These are phyloP conservation scores for Stenurella melanura DNA, from an alignment of 2,888 invertebrate genomes.

Conservation along the genomic window DNA sequence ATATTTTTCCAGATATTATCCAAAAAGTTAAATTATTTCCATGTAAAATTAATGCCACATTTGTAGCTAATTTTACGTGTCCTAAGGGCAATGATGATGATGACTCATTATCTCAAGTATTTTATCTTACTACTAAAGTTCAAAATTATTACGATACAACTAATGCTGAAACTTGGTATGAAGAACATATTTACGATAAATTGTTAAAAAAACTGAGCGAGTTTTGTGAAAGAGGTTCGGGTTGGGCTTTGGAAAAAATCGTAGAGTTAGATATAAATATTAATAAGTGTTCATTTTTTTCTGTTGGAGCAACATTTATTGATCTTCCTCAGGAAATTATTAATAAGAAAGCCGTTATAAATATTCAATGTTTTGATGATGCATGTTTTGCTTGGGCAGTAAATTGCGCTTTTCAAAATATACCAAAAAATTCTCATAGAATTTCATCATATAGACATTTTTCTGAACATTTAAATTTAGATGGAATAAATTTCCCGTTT, in stretches of 20 bases:
- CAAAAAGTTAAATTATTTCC: conserved; percentile 12
- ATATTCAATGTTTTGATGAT: conserved; percentile 1
- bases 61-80: background rate
- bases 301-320: background rate
- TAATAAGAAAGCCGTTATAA: background rate
- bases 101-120: background rate
- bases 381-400: background rate
- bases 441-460: conserved; percentile 9
- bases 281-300: background rate
- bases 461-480: background rate
- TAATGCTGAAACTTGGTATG: background rate
- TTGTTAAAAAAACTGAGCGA: background rate
- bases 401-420: background rate
- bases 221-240: background rate
- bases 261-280: background rate
- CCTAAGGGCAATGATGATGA: conserved; percentile 12
- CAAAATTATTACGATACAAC: background rate
- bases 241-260: background rate
- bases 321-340: background rate
- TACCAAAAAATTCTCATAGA: background rate
- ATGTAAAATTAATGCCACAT: background rate
- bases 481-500: background rate
- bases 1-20: background rate
- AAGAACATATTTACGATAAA: background rate
- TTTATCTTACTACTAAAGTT: background rate